Evolutionary conservation across 2,888 invertebrate genomes (phyloP).

Genomic region (Lamellibrachia satsuma): DNA sequence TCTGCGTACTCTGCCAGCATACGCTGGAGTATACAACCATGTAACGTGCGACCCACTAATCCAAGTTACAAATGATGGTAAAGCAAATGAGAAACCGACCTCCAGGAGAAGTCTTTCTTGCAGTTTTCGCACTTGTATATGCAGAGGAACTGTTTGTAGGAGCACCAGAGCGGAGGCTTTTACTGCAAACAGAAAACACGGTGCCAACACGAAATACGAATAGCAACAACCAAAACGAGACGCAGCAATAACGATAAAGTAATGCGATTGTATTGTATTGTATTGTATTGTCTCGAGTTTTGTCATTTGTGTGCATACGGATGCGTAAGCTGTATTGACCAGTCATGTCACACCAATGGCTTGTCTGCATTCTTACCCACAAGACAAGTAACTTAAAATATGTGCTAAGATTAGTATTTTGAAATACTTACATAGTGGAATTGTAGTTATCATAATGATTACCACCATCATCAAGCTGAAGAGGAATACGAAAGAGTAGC

Average conservation of each 20-base stretch:
- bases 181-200: constrained; percentile 34
- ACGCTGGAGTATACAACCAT: background rate
- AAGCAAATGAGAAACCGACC: constrained; percentile 33
- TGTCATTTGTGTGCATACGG: too few species aligned
- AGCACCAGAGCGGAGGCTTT: constrained; percentile 41
- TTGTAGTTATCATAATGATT: constrained; percentile 65
- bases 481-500: constrained; percentile 40
- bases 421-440: constrained; percentile 64
- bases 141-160: constrained; percentile 95
- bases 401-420: background rate
- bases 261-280: background rate
- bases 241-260: background rate
- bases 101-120: constrained; percentile 76
- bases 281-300: background rate
- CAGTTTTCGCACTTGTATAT: constrained; percentile 86
- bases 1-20: background rate
- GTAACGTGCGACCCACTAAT: background rate
- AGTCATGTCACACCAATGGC: background rate
- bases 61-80: too few species aligned
- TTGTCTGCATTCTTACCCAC: background rate
- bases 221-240: too few species aligned
- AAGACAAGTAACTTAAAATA: background rate
- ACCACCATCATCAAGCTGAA: constrained; percentile 78
- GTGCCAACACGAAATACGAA: too few species aligned
- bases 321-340: background rate